These are phyloP conservation scores for Plectrocnemia conspersa DNA, from an alignment of 1,140 invertebrate genomes.

Conservation along the genomic window DNA sequence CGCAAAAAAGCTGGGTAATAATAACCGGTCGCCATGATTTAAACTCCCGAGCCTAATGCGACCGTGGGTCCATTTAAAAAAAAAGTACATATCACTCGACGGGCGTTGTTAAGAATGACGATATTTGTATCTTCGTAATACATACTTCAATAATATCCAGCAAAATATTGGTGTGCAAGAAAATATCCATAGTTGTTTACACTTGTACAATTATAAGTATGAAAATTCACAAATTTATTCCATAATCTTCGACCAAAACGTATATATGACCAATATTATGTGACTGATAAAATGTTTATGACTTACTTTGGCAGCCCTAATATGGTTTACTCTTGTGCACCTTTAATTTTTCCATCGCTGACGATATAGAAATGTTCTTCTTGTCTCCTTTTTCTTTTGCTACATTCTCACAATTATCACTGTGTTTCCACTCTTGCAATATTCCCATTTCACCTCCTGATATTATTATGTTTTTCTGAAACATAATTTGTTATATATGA, in stretches of 20 bases:
- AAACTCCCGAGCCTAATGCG: too few relatives aligned
- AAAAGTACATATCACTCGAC: too few relatives aligned
- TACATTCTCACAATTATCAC: neutral
- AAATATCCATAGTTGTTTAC: too few relatives aligned
- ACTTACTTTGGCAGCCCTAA: too few relatives aligned
- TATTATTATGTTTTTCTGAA: conserved; percentile 55
- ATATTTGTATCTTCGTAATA: too few relatives aligned
- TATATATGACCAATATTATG: neutral
- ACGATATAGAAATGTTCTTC: conserved; percentile 22
- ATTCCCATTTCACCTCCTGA: conserved; percentile 64
- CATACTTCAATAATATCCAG: too few relatives aligned
- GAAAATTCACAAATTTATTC: neutral
- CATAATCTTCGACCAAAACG: neutral
- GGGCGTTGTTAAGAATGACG: too few relatives aligned
- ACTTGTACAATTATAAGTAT: too few relatives aligned
- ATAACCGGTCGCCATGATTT: too few relatives aligned
- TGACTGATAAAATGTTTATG: neutral
- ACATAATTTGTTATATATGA: conserved; percentile 17
- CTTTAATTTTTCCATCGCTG: conserved; percentile 37
- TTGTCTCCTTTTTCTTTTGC: conserved; percentile 22
- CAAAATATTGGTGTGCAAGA: too few relatives aligned
- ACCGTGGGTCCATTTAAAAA: too few relatives aligned
- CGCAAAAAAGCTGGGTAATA: too few relatives aligned
- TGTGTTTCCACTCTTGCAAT: conserved; percentile 57
- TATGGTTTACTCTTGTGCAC: conserved; percentile 44